Evolutionary conservation across 2,113 vertebrate genomes (phyloP).

Genomic region (Eurypyga helias): DNA sequence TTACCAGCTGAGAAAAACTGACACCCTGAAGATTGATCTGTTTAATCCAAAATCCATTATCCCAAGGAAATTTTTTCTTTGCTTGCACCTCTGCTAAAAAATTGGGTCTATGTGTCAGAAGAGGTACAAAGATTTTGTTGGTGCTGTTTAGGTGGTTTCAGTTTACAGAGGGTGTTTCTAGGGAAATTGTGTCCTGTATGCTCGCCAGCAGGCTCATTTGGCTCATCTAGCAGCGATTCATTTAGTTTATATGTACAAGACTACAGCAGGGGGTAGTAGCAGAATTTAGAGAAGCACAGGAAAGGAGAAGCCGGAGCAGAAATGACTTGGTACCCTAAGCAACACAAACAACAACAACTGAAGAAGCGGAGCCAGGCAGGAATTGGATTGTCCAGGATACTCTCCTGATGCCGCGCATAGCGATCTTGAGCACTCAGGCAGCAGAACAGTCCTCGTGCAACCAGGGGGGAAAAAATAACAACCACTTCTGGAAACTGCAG

Average conservation of each 20-base stretch:
- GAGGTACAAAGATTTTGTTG: not conserved
- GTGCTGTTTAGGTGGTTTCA: not conserved
- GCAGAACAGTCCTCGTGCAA: not conserved
- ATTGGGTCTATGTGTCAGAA: not conserved
- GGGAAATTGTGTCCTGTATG: not conserved
- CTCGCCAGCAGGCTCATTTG: not conserved
- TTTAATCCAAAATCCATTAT: conserved; percentile 27
- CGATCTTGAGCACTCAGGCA: not conserved
- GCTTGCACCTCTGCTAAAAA: not conserved
- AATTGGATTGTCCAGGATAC: conserved; percentile 4
- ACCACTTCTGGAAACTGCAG: not conserved
- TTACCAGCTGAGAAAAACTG: conserved; percentile 12
- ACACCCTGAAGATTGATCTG: not conserved
- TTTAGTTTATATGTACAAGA: not conserved
- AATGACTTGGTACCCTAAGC: conserved; percentile 60
- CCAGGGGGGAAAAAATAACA: not conserved
- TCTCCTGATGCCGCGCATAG: not conserved
- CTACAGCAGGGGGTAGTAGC: conserved; percentile 51
- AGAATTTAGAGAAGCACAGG: not conserved
- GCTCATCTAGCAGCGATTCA: not conserved
- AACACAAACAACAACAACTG: conserved; percentile 66
- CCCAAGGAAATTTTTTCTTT: not conserved
- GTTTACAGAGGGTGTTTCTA: conserved; percentile 39
- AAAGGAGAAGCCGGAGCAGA: not conserved
- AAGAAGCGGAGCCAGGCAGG: conserved; percentile 27